A percentile compares a stretch with the other conserved stretches of the same genome.
These are phyloP conservation scores for Seriola aureovittata DNA, from an alignment of 2,113 vertebrate species.

Conservation along the genomic window DNA sequence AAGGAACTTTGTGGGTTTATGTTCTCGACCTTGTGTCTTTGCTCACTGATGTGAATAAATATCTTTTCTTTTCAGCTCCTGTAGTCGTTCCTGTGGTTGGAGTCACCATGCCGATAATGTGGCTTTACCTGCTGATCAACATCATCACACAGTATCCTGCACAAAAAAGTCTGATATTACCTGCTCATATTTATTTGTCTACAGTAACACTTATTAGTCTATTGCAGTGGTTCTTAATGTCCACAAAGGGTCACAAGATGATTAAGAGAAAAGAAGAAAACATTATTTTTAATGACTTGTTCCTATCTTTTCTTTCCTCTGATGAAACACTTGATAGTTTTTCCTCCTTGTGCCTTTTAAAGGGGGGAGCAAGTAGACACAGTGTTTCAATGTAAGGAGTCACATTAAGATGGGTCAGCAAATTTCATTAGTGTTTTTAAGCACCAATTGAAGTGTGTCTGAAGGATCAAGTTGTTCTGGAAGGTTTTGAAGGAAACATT, in stretches of 20 bases:
- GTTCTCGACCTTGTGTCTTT: not conserved
- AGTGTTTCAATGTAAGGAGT: too few species aligned
- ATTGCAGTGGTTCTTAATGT: too few species aligned
- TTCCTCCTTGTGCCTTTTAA: too few species aligned
- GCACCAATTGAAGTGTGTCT: too few species aligned
- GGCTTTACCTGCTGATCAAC: slow-evolving; percentile 96
- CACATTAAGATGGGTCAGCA: too few species aligned
- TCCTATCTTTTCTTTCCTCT: too few species aligned
- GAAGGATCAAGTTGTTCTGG: too few species aligned
- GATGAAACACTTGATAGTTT: too few species aligned
- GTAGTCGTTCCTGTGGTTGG: slow-evolving; percentile 87
- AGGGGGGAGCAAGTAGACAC: too few species aligned
- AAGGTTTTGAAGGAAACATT: too few species aligned
- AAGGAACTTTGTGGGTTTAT: not conserved
- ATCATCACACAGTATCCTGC: slow-evolving; percentile 98
- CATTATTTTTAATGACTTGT: too few species aligned
- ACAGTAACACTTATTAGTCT: not conserved
- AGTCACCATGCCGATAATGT: slow-evolving; percentile 90
- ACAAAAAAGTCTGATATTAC: not conserved
- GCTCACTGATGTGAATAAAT: not conserved
- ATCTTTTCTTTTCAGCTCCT: slow-evolving; percentile 80
- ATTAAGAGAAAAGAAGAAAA: not conserved
- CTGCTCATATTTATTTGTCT: not conserved
- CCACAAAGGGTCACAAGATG: not conserved
- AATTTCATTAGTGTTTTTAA: too few species aligned